Conservation (phyloP, 2,113 vertebrate genomes). For the Coracopsis vasa region DNA sequence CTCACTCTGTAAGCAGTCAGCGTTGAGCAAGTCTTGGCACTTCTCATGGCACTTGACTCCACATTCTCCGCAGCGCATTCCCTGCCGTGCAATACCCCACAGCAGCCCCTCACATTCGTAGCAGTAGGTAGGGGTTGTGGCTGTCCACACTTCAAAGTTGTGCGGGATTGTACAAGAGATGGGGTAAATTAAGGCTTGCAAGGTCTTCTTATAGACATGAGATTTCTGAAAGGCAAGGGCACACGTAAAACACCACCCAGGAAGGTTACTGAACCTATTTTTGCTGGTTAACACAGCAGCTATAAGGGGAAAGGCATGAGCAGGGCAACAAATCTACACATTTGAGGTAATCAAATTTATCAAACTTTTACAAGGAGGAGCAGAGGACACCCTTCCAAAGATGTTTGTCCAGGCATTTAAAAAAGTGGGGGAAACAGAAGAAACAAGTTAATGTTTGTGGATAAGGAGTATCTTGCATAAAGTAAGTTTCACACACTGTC, state of each 20-base stretch:
- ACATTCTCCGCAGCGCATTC: slow-evolving; percentile 95
- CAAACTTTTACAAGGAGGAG: not conserved
- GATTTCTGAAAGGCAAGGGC: slow-evolving; percentile 84
- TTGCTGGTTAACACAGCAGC: not conserved
- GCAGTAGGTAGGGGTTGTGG: slow-evolving; percentile 97
- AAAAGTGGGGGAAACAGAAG: not conserved
- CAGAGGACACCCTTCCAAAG: not conserved
- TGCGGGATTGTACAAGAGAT: slow-evolving; percentile 98
- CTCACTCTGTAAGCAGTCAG: slow-evolving; percentile 97
- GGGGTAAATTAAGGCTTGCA: slow-evolving; percentile 98
- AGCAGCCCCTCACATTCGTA: slow-evolving; percentile 97
- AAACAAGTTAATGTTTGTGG: not conserved
- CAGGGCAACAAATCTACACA: not conserved
- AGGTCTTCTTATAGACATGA: slow-evolving; percentile 97
- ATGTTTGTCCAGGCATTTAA: not conserved
- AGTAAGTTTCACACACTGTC: not conserved
- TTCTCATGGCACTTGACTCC: slow-evolving; percentile 99
- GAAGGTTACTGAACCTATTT: not conserved
- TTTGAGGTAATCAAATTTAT: not conserved
- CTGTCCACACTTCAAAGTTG: slow-evolving; percentile 97
- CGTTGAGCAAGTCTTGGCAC: slow-evolving; percentile 97
- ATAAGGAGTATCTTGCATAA: not conserved
- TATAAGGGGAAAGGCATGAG: not conserved
- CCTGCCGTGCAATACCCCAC: slow-evolving; percentile 97
- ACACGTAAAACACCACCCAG: not conserved